Evolutionary conservation across 2,888 invertebrate genomes (phyloP).

Genomic region (Siphlonurus alternatus): DNA sequence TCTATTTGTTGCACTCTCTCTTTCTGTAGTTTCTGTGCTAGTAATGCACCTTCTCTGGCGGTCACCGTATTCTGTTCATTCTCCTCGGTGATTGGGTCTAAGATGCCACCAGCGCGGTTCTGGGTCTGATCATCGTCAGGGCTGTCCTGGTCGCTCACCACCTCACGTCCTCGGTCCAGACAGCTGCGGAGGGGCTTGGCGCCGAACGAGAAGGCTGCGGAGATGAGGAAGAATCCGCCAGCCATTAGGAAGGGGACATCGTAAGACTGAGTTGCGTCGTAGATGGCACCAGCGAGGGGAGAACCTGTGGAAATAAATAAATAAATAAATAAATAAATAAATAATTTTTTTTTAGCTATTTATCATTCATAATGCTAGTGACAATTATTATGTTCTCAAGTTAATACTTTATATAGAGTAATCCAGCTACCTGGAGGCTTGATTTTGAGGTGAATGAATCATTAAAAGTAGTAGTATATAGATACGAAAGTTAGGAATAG

Average conservation of each 20-base stretch:
- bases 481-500: no score
- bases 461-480: no score
- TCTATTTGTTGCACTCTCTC: conserved; percentile 1
- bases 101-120: not conserved
- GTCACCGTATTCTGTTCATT: not conserved
- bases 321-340: not conserved
- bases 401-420: no score
- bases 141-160: not conserved
- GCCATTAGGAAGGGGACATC: conserved; percentile 86
- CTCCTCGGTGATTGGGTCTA: not conserved
- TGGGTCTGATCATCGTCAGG: not conserved
- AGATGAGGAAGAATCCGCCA: conserved; percentile 67
- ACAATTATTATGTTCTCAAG: no score
- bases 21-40: not conserved
- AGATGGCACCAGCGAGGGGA: conserved; percentile 72
- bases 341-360: not conserved
- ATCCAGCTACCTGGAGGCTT: no score
- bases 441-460: no score
- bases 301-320: conserved; percentile 34
- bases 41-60: not conserved
- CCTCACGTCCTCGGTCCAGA: not conserved
- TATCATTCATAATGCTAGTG: not conserved
- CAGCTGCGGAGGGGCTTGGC: conserved; percentile 16
- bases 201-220: conserved; percentile 56
- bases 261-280: conserved; percentile 69